A percentile compares a stretch with the other conserved stretches of the same genome.
These are phyloP conservation scores for Empidonax alnorum DNA, from an alignment of 2,113 vertebrate species.

Conservation along the genomic window DNA sequence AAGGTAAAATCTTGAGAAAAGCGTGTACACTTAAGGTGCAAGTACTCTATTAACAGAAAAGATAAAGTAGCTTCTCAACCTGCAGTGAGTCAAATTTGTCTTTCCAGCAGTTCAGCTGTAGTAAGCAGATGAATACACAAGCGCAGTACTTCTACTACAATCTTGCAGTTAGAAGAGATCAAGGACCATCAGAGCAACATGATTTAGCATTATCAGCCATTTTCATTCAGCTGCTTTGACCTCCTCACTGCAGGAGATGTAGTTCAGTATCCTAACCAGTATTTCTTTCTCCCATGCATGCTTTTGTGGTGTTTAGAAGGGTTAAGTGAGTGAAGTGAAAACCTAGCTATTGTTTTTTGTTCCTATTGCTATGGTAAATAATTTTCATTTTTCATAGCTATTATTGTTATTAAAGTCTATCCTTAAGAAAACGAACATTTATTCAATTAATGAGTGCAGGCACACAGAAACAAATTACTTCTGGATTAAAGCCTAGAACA, in stretches of 20 bases:
- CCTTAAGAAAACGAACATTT: not conserved
- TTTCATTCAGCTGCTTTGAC: not conserved
- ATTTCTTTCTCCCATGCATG: not conserved
- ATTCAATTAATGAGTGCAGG: not conserved
- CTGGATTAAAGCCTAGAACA: not conserved
- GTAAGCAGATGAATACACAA: not conserved
- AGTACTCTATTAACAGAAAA: conserved; percentile 28
- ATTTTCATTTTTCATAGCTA: not conserved
- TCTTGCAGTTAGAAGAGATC: not conserved
- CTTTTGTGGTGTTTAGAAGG: not conserved
- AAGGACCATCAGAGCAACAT: not conserved
- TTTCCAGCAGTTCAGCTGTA: not conserved
- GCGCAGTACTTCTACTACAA: not conserved
- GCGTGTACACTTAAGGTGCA: not conserved
- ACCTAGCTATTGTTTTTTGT: not conserved
- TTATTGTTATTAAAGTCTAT: not conserved
- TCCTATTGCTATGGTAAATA: not conserved
- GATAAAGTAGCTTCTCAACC: not conserved
- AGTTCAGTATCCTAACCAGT: not conserved
- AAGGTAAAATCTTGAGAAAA: conserved; percentile 22
- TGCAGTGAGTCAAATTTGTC: not conserved
- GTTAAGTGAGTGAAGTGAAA: not conserved
- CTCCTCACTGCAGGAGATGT: not conserved
- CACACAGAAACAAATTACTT: conserved; percentile 12
- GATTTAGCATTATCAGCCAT: not conserved